These are phyloP conservation scores for Lucifuga dentata DNA, from an alignment of 2,113 vertebrate species.

Conservation along the genomic window DNA sequence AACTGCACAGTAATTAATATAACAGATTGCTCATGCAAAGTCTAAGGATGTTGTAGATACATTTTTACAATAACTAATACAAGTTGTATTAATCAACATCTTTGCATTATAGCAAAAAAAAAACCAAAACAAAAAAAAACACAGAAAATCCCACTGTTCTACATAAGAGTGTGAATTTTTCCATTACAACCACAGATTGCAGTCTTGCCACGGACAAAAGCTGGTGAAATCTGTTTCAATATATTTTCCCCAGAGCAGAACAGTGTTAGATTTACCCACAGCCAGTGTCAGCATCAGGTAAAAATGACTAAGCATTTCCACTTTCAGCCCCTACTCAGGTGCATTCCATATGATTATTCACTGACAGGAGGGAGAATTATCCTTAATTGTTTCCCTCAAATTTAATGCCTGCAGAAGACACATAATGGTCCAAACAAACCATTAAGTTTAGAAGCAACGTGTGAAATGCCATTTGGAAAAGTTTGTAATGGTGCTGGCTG, in stretches of 20 bases:
- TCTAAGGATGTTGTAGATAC: slow-evolving; percentile 6
- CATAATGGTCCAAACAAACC: slow-evolving; percentile 47
- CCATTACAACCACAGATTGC: too few relatives aligned
- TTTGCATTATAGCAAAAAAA: too few relatives aligned
- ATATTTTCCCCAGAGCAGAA: background rate
- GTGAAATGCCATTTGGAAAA: slow-evolving; percentile 14
- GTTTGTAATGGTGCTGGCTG: slow-evolving; percentile 10
- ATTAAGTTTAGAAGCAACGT: slow-evolving; percentile 48
- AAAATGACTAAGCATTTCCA: background rate
- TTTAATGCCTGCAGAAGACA: slow-evolving; percentile 23
- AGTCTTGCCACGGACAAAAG: background rate
- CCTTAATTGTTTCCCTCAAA: slow-evolving; percentile 9
- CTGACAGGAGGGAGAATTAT: slow-evolving; percentile 10
- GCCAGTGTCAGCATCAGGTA: background rate
- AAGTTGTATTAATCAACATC: background rate
- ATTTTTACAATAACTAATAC: background rate
- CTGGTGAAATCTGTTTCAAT: background rate
- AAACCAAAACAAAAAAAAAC: too few relatives aligned
- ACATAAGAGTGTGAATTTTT: too few relatives aligned
- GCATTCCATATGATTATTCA: slow-evolving; percentile 22
- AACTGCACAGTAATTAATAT: slow-evolving; percentile 34
- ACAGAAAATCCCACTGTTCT: too few relatives aligned
- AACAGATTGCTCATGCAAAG: slow-evolving; percentile 9
- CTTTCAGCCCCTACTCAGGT: background rate
- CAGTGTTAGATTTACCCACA: slow-evolving; percentile 1